Evolutionary conservation across 2,113 vertebrate species (phyloP).

Genomic region (Dasyprocta punctata): DNA sequence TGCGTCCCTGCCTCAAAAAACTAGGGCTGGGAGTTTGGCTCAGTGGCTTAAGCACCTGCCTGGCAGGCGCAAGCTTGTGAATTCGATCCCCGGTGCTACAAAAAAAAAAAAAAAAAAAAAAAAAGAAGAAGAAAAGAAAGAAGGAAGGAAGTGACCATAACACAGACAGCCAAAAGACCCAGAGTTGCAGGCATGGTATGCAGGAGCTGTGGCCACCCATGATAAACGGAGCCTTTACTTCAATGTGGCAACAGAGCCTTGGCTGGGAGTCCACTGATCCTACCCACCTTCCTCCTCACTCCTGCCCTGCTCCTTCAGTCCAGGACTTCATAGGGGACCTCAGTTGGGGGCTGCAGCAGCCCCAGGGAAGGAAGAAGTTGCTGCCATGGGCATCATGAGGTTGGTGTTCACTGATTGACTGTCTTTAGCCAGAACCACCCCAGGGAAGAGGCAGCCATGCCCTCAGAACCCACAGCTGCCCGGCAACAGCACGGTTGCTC

Average conservation of each 20-base stretch:
- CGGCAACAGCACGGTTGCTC: background rate
- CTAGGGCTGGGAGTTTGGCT: too few species aligned
- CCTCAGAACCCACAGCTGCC: background rate
- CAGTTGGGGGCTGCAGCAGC: fast-evolving
- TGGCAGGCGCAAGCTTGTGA: too few species aligned
- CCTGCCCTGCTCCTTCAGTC: background rate
- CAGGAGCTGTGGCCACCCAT: background rate
- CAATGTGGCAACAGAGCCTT: background rate
- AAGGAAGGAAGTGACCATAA: background rate
- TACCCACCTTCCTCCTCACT: background rate
- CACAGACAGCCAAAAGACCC: background rate
- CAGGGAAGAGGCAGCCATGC: background rate
- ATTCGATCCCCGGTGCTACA: too few species aligned
- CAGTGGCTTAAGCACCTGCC: too few species aligned
- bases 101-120: too few species aligned
- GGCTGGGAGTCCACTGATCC: background rate
- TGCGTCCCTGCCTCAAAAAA: too few species aligned
- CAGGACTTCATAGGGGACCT: background rate
- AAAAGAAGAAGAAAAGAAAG: too few species aligned
- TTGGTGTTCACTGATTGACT: background rate
- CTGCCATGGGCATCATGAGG: background rate
- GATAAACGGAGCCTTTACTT: background rate
- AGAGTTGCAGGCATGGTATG: background rate
- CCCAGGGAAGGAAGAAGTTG: background rate
- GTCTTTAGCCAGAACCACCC: background rate